Conservation (phyloP, 2,797 vertebrate genomes). For the Pipistrellus kuhlii region DNA sequence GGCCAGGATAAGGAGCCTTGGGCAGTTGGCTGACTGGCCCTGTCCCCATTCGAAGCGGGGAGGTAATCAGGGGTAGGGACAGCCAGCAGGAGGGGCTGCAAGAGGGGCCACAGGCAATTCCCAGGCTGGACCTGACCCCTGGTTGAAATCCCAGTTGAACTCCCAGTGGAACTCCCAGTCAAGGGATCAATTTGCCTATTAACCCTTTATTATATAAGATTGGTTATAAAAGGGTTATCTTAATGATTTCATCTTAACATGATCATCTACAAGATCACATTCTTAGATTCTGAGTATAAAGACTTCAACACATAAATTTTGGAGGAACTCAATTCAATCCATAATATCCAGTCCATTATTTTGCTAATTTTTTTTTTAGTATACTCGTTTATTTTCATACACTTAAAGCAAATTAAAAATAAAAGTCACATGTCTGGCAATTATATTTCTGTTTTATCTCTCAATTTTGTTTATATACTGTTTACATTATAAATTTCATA, state of each 20-base stretch:
- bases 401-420: background rate
- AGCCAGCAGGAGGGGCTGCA: too few relatives aligned
- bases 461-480: background rate
- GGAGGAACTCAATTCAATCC: background rate
- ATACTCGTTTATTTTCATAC: background rate
- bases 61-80: too few relatives aligned
- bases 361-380: background rate
- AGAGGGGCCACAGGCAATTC: rapidly evolving
- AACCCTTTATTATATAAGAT: too few relatives aligned
- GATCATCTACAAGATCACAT: background rate
- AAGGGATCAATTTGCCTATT: too few relatives aligned
- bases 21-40: too few relatives aligned
- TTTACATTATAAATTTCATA: background rate
- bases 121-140: too few relatives aligned
- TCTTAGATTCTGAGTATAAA: background rate
- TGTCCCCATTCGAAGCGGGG: too few relatives aligned
- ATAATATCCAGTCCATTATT: background rate
- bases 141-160: too few relatives aligned
- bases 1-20: too few relatives aligned
- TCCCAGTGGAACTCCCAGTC: too few relatives aligned
- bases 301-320: background rate
- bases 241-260: slow-evolving; percentile 8
- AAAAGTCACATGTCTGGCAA: background rate
- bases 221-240: too few relatives aligned
- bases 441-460: background rate